Evolutionary conservation across 2,888 invertebrate species (phyloP).

Genomic region (Margaritifera margaritifera): DNA sequence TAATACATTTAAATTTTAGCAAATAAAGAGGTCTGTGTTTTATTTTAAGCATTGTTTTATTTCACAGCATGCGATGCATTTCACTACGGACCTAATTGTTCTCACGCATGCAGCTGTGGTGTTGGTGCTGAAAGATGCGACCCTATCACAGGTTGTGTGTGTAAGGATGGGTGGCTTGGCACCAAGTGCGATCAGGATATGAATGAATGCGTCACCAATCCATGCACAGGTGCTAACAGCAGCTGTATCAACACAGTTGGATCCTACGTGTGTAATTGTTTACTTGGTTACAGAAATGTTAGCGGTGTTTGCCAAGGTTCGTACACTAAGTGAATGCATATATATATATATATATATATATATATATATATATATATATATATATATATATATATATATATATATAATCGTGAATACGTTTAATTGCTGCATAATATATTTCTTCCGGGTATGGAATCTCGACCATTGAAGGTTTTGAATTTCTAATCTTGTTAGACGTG

Average conservation of each 20-base stretch:
- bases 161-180: slow-evolving; percentile 29
- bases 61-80: slow-evolving; percentile 21
- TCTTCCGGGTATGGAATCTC: no score
- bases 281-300: slow-evolving; percentile 16
- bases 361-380: slow-evolving; percentile 6
- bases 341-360: not conserved
- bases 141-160: slow-evolving; percentile 22
- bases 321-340: no score
- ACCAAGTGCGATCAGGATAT: slow-evolving; percentile 33
- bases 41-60: not conserved
- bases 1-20: not conserved
- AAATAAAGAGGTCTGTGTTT: not conserved
- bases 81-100: slow-evolving; percentile 27
- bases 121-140: slow-evolving; percentile 19
- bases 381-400: slow-evolving; percentile 3
- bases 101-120: slow-evolving; percentile 23
- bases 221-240: slow-evolving; percentile 14
- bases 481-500: no score
- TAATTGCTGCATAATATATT: no score
- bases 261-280: slow-evolving; percentile 22
- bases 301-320: slow-evolving; percentile 11
- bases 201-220: slow-evolving; percentile 31
- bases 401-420: no score
- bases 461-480: no score
- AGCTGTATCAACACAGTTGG: slow-evolving; percentile 26